These are phyloP conservation scores for Drosophila ficusphila DNA, from an alignment of 1,140 invertebrate genomes.

Conservation along the genomic window DNA sequence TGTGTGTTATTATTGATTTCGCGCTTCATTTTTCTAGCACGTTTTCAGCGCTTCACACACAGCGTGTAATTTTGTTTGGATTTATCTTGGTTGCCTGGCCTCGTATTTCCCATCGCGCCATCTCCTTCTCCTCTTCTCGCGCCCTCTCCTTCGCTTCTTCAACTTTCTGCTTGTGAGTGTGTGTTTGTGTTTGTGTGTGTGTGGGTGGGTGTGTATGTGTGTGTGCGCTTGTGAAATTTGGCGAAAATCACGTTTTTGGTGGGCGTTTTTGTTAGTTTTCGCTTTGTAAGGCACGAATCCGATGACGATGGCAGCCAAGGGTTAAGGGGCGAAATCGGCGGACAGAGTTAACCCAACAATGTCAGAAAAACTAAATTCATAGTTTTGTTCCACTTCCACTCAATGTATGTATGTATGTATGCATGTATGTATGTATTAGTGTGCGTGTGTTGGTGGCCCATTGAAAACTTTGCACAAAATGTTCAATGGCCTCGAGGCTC, in stretches of 20 bases:
- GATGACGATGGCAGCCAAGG: constrained; percentile 17
- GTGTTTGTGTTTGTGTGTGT: constrained; percentile 9
- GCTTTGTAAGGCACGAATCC: constrained; percentile 43
- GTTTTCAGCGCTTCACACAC: constrained; percentile 62
- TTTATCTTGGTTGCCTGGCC: constrained; percentile 46
- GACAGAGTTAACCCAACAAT: constrained; percentile 39
- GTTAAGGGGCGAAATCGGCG: neutral
- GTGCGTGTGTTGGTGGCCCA: constrained; percentile 5
- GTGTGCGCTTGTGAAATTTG: constrained; percentile 23
- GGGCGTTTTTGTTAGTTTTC: constrained; percentile 50
- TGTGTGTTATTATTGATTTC: constrained; percentile 74
- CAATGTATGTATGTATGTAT: neutral
- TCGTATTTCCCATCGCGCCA: neutral
- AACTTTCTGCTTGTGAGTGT: constrained; percentile 2
- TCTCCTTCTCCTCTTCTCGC: neutral
- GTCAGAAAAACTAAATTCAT: constrained; percentile 47
- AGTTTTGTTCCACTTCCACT: constrained; percentile 46
- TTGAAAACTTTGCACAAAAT: constrained; percentile 40
- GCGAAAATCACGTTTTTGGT: constrained; percentile 50
- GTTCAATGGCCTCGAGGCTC: constrained; percentile 37
- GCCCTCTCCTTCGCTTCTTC: constrained; percentile 8
- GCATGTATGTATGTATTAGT: neutral
- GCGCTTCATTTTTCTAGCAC: constrained; percentile 78
- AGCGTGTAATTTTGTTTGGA: constrained; percentile 76
- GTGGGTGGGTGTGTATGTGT: neutral